Percentiles rank a stretch among this genome's conserved stretches.
These are phyloP conservation scores for Antigone vipio DNA, from an alignment of 2,113 vertebrate genomes.

Conservation along the genomic window DNA sequence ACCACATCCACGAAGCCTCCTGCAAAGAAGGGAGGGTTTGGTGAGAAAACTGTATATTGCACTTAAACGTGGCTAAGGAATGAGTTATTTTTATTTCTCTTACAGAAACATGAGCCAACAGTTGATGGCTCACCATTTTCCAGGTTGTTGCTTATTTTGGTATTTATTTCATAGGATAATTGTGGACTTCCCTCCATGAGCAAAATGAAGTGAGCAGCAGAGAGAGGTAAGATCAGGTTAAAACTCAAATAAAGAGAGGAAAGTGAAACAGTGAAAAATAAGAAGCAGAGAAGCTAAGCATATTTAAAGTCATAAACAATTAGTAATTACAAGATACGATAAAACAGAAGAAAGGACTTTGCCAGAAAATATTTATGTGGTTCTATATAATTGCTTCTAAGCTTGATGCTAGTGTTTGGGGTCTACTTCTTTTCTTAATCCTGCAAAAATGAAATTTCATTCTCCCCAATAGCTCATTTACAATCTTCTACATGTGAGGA, in stretches of 20 bases:
- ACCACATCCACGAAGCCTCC: background rate
- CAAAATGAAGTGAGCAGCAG: background rate
- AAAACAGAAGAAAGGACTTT: background rate
- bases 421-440: background rate
- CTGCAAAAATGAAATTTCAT: background rate
- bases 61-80: background rate
- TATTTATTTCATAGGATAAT: background rate
- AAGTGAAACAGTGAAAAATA: background rate
- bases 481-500: background rate
- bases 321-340: background rate
- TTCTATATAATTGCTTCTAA: background rate
- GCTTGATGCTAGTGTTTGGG: background rate
- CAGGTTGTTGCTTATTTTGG: background rate
- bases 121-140: background rate
- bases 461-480: background rate
- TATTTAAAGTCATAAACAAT: slow-evolving; percentile 20
- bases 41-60: background rate
- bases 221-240: background rate
- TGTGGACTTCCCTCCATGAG: background rate
- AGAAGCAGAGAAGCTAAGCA: background rate
- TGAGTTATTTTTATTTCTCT: background rate
- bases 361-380: background rate
- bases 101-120: background rate
- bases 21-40: background rate
- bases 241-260: slow-evolving; percentile 1